These are phyloP conservation scores for Eilema sororculum DNA, from an alignment of 2,888 invertebrate species.

Conservation along the genomic window DNA sequence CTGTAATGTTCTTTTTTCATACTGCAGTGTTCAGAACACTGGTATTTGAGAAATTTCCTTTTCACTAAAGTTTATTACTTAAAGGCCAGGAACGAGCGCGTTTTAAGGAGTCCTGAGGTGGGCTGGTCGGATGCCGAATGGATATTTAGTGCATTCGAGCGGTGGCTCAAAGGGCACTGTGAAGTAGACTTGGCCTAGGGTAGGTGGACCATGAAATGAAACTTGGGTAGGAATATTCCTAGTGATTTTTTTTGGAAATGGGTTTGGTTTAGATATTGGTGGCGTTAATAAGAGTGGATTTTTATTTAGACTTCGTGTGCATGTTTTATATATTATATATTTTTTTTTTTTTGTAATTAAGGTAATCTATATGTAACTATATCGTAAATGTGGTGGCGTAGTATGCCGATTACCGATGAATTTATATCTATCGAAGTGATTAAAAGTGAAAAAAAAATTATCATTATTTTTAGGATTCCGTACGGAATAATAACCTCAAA, in stretches of 20 bases:
- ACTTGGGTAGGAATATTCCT: conserved; percentile 7
- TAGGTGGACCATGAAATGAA: conserved; percentile 33
- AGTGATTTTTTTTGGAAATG: neutral
- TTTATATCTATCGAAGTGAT: no score
- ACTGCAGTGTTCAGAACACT: conserved; percentile 32
- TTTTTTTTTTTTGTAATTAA: no score
- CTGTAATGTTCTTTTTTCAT: conserved; percentile 28
- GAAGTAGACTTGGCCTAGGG: conserved; percentile 48
- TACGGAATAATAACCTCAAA: no score
- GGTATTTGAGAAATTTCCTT: conserved; percentile 41
- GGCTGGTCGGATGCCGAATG: conserved; percentile 17
- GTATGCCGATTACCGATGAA: no score
- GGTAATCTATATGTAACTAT: no score
- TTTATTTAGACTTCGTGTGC: neutral
- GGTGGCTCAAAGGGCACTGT: conserved; percentile 70
- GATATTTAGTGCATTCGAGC: conserved; percentile 75
- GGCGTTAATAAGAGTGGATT: neutral
- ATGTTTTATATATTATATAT: neutral
- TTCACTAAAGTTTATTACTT: conserved; percentile 68
- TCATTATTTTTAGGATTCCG: no score
- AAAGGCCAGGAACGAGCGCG: conserved; percentile 63
- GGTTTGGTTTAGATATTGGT: neutral
- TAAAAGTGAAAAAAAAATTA: no score
- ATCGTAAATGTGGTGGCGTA: no score
- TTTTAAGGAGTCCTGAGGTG: conserved; percentile 53